These are phyloP conservation scores for Pipa parva DNA, from an alignment of 2,113 vertebrate genomes.

Conservation along the genomic window DNA sequence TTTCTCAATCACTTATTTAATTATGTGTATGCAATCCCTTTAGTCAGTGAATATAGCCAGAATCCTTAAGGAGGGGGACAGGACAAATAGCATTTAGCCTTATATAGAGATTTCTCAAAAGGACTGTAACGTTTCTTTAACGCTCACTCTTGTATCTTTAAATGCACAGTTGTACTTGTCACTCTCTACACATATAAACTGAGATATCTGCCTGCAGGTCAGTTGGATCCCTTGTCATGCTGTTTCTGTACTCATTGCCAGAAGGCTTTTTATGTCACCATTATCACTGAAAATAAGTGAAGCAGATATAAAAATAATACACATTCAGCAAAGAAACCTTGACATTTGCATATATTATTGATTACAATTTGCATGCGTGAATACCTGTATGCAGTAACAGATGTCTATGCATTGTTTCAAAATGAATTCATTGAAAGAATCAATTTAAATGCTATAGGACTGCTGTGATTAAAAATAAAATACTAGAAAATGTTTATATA, in stretches of 20 bases:
- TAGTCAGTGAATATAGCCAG: too few relatives aligned
- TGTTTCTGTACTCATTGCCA: background rate
- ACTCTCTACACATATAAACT: background rate
- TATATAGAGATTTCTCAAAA: too few relatives aligned
- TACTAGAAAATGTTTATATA: background rate
- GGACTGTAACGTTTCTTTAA: too few relatives aligned
- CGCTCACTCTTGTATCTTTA: background rate
- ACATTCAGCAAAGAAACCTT: background rate
- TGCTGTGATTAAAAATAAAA: background rate
- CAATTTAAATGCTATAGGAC: background rate
- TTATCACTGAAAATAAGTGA: background rate
- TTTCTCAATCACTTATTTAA: too few relatives aligned
- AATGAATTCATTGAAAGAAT: background rate
- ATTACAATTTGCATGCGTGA: background rate
- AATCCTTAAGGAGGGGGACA: too few relatives aligned
- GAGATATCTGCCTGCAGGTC: background rate
- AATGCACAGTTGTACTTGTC: background rate
- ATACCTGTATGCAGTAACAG: background rate
- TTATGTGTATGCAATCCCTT: too few relatives aligned
- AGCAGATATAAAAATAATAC: background rate
- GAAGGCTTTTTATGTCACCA: background rate
- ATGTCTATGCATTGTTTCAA: background rate
- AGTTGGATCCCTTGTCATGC: background rate
- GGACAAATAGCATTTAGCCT: too few relatives aligned
- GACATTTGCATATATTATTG: background rate